Evolutionary conservation across 2,113 vertebrate genomes (phyloP).

Genomic region (Orycteropus afer): DNA sequence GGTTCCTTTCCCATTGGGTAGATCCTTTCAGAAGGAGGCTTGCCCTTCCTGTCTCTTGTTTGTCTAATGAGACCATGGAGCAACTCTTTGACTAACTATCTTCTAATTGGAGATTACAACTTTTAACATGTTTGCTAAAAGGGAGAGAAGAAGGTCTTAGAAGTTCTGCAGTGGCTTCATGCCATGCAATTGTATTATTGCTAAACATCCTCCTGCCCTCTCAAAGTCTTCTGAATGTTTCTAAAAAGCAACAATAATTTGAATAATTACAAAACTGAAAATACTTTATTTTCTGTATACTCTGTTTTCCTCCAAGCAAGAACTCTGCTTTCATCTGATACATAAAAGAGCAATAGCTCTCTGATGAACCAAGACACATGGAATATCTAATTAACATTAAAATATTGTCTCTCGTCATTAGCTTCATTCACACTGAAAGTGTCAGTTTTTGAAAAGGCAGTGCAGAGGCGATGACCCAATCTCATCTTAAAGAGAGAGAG

Average conservation of each 20-base stretch:
- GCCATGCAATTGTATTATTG: constrained; percentile 57
- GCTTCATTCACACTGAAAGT: constrained; percentile 84
- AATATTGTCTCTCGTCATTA: constrained; percentile 87
- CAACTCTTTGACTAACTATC: neutral
- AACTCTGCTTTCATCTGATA: constrained; percentile 86
- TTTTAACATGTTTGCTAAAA: constrained; percentile 71
- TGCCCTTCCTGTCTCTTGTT: neutral
- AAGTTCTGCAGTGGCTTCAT: constrained; percentile 66
- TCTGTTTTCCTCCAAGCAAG: constrained; percentile 86
- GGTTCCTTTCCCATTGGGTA: neutral
- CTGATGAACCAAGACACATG: constrained; percentile 87
- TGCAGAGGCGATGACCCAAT: constrained; percentile 82
- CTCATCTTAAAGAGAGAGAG: constrained; percentile 13
- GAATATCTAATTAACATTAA: constrained; percentile 88
- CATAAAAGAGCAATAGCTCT: constrained; percentile 87
- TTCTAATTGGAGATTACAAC: constrained; percentile 51
- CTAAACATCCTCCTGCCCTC: constrained; percentile 74
- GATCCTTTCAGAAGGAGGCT: neutral
- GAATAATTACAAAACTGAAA: constrained; percentile 84
- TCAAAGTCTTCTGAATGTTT: constrained; percentile 79
- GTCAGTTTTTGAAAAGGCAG: constrained; percentile 80
- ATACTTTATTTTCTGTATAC: constrained; percentile 76
- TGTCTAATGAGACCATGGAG: constrained; percentile 43
- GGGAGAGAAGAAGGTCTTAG: constrained; percentile 39
- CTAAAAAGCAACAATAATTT: constrained; percentile 84